Conservation (phyloP, 2,888 invertebrate genomes). For the Hermodice carunculata region DNA sequence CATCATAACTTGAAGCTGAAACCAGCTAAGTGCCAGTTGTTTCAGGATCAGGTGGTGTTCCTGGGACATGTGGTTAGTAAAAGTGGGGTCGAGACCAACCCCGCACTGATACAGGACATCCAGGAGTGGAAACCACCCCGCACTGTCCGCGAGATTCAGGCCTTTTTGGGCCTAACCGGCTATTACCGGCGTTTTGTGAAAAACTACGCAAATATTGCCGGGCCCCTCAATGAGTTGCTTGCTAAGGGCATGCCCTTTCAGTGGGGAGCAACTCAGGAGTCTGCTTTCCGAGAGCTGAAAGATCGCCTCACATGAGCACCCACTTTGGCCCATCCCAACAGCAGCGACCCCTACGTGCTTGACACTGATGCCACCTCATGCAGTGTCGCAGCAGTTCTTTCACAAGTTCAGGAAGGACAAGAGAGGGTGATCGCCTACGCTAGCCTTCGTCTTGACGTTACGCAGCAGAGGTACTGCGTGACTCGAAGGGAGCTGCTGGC, state of each 20-base stretch:
- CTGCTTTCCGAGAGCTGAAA: constrained; percentile 5
- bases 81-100: too few species aligned
- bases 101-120: too few species aligned
- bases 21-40: too few species aligned
- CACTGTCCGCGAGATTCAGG: too few species aligned
- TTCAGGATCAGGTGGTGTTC: too few species aligned
- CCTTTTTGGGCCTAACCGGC: constrained; percentile 3
- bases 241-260: not conserved
- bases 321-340: constrained; percentile 2
- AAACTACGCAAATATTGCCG: not conserved
- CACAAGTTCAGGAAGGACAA: not conserved
- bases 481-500: constrained; percentile 1
- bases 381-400: constrained; percentile 7
- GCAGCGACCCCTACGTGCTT: not conserved
- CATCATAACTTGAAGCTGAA: too few species aligned
- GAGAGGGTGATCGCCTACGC: constrained; percentile 1
- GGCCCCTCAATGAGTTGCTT: not conserved
- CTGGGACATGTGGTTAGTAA: too few species aligned
- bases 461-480: not conserved
- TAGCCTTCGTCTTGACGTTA: not conserved
- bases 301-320: not conserved
- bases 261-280: not conserved
- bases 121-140: too few species aligned
- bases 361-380: constrained; percentile 7
- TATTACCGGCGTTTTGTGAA: constrained; percentile 12